Evolutionary conservation across 2,113 vertebrate species (phyloP), one percentile per base, ranked within the genome.

Genomic region (Mormyrus iriodes): DNA sequence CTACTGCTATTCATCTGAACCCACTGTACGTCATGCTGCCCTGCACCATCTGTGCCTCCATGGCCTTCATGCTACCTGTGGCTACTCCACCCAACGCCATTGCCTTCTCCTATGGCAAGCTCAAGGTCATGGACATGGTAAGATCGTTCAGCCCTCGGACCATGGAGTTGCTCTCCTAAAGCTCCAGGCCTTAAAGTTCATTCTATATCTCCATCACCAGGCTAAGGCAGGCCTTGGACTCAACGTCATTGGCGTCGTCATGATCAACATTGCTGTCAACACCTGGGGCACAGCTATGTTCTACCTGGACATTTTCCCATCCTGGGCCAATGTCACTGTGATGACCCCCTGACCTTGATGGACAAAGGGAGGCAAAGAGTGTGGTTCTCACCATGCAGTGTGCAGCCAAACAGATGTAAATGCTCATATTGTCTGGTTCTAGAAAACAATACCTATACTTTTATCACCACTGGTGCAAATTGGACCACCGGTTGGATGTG

Each of bases 51-150:
- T 85, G 97, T 0, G 92, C 97, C 39, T 98, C 97, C 0, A 24
- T 99, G 93, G 98, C 98, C 1, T 99, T 99, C 95, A 98, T 98
- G 98, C 95, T 99, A 3, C 98, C 98, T 0, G 98, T 99, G 88
- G 98, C 98, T 89, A 99, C 98, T 42, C 97, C 98, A 0, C 96
- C 98, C 55, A 99, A 99, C 0, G 97, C 98, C 93, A 97, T 99
- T 0, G 97, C 95, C 91, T 99, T 99, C 95, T 97, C 98, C 1
- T 97, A 96, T 0, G 97, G 97, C 87, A 96, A 96, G 0, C 96
- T 98, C 92, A 97, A 5, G 90, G 97, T 98, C 91, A 21, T 96
- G 0, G 98, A 99, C 55, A 99, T 98, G 97, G 98, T 98, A 91
- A 97, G 97, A 1, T 48, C 24, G 55, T 94, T 96, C 88, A 44